Evolutionary conservation across 2,888 invertebrate species (phyloP), one percentile per base, ranked within the genome.

Genomic region (Eristalinus sepulchralis): DNA sequence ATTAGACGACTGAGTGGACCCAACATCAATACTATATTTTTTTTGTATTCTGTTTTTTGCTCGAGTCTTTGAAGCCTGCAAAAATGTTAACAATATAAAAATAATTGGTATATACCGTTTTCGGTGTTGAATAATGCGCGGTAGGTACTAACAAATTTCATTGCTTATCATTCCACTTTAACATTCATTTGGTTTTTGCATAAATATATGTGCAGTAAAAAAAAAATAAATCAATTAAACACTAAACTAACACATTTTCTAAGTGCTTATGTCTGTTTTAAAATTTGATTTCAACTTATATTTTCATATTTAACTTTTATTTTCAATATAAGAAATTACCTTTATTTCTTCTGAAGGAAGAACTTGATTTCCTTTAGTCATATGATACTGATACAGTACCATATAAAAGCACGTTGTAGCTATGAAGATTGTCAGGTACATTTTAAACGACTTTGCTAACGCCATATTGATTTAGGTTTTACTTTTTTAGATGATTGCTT

Each of bases 361-460:
- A 85, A 93, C 91, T 78, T 93, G 90, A 90, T 93, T 92, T 84
- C 92, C 93, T 83, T 93, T 94, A 87, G 95, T 94, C 90, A 95
- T 92, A 90, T 95, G 95, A 91, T 95, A 95, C 91, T 95, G 95
- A 90, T 95, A 94, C 90, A 95, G 93, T 82, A 92, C 91, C 92
- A 92, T 92, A 89, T 95, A 93, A 90, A 95, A 93, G 91, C 94
- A 95, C 88, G 94, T 93, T 90, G 94, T 94, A 88, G 92, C 92
- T 91, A 95, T 91, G 91, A 95, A 93, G 91, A 94, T 94, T 89
- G 95, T 93, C 92, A 95, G 93, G 93, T 95, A 95, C 94, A 95
- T 94, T 93, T 95, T 95, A 91, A 94, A 93, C 89, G 94, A 94
- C 90, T 94, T 93, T 91, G 93, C 94, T 93, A 94, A 84, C 70